Conservation (phyloP, 1,140 invertebrate species). For the Plutomurus gul region DNA sequence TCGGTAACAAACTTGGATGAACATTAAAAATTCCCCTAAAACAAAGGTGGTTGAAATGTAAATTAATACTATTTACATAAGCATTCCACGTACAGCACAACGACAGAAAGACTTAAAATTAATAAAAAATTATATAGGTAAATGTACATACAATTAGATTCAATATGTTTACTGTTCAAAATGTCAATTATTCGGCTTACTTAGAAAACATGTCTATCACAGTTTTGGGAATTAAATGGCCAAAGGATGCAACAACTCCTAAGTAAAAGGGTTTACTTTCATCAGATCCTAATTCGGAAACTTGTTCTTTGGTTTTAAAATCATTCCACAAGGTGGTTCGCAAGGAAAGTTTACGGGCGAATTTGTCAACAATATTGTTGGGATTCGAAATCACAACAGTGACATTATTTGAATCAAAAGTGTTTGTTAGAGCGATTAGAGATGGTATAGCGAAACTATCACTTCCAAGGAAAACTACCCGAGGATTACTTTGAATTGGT, state of each 20-base stretch:
- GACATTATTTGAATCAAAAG: slow-evolving; percentile 79
- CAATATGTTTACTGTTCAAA: too few relatives aligned
- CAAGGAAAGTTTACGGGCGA: slow-evolving; percentile 34
- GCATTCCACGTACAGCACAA: neutral
- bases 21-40: slow-evolving; percentile 87
- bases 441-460: slow-evolving; percentile 85
- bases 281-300: neutral
- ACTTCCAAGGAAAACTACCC: slow-evolving; percentile 51
- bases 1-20: slow-evolving; percentile 86
- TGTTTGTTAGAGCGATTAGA: slow-evolving; percentile 86
- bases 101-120: neutral
- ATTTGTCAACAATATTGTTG: slow-evolving; percentile 66
- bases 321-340: slow-evolving; percentile 48
- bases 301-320: slow-evolving; percentile 15
- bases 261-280: slow-evolving; percentile 42
- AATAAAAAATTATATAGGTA: neutral
- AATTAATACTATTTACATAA: slow-evolving; percentile 7
- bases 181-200: slow-evolving; percentile 33
- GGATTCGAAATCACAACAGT: slow-evolving; percentile 87
- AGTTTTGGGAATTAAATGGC: slow-evolving; percentile 53
- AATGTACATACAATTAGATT: too few relatives aligned
- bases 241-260: slow-evolving; percentile 56
- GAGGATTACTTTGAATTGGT: too few relatives aligned
- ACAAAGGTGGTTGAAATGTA: slow-evolving; percentile 55
- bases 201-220: slow-evolving; percentile 53